Conservation (phyloP, 92 coral and sea anemone species). For the Zoanthus gigantus region DNA sequence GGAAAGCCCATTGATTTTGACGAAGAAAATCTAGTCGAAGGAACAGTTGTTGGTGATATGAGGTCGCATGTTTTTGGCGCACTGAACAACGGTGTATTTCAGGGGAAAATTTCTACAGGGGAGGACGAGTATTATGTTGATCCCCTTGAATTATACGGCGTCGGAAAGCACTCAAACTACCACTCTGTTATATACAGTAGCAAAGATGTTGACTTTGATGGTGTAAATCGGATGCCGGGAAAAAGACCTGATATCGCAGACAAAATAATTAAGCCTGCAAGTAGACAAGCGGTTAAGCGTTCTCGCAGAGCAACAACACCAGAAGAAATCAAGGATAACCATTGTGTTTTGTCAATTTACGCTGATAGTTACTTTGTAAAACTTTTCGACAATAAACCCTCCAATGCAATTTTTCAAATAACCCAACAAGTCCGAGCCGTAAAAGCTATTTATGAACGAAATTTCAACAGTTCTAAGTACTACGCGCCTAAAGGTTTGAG, state of each 20-base stretch:
- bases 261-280: not conserved
- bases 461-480: conserved; percentile 71
- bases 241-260: conserved; percentile 43
- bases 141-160: conserved; percentile 82
- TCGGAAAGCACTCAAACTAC: conserved; percentile 67
- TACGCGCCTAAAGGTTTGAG: conserved; percentile 78
- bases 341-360: conserved; percentile 81
- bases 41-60: conserved; percentile 84
- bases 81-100: conserved; percentile 84
- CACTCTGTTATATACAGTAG: conserved; percentile 94
- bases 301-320: conserved; percentile 66
- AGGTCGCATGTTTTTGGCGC: conserved; percentile 88
- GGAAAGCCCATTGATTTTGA: conserved; percentile 82
- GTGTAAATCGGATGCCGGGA: conserved; percentile 48
- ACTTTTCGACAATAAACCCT: conserved; percentile 75
- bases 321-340: conserved; percentile 47
- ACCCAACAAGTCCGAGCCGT: conserved; percentile 87
- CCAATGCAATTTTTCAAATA: conserved; percentile 82
- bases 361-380: conserved; percentile 83
- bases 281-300: conserved; percentile 22
- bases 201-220: conserved; percentile 79
- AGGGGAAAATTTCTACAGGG: conserved; percentile 85
- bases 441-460: conserved; percentile 71
- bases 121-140: conserved; percentile 85
- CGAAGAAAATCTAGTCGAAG: conserved; percentile 72